These are phyloP conservation scores for Sericinus montela DNA, from an alignment of 2,888 invertebrate species.

Conservation along the genomic window DNA sequence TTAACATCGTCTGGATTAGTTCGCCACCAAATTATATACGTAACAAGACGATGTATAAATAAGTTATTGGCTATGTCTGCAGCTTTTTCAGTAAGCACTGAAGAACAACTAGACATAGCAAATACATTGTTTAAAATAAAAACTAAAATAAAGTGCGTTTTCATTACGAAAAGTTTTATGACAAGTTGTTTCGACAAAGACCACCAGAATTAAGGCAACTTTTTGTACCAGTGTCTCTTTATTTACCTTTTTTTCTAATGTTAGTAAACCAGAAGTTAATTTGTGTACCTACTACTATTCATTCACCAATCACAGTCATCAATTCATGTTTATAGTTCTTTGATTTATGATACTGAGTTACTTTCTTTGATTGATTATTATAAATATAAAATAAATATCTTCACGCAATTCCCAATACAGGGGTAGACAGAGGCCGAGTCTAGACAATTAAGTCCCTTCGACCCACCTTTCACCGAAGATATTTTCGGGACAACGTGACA, in stretches of 20 bases:
- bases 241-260: background rate
- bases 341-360: too few relatives aligned
- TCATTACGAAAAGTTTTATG: background rate
- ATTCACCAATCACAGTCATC: too few relatives aligned
- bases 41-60: constrained; percentile 31
- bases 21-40: constrained; percentile 38
- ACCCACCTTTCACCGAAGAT: too few relatives aligned
- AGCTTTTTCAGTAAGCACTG: constrained; percentile 31
- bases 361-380: too few relatives aligned
- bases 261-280: background rate
- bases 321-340: too few relatives aligned
- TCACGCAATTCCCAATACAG: too few relatives aligned
- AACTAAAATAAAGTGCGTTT: background rate
- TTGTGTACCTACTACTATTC: background rate
- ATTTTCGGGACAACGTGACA: too few relatives aligned
- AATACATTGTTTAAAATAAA: background rate
- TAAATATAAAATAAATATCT: too few relatives aligned
- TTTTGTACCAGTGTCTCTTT: background rate
- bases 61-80: constrained; percentile 34
- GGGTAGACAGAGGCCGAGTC: too few relatives aligned
- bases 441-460: too few relatives aligned
- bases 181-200: background rate
- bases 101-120: background rate
- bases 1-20: constrained; percentile 26
- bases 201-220: background rate